Conservation (phyloP, 2,797 vertebrate species). For the Periophthalmus magnuspinnatus region DNA sequence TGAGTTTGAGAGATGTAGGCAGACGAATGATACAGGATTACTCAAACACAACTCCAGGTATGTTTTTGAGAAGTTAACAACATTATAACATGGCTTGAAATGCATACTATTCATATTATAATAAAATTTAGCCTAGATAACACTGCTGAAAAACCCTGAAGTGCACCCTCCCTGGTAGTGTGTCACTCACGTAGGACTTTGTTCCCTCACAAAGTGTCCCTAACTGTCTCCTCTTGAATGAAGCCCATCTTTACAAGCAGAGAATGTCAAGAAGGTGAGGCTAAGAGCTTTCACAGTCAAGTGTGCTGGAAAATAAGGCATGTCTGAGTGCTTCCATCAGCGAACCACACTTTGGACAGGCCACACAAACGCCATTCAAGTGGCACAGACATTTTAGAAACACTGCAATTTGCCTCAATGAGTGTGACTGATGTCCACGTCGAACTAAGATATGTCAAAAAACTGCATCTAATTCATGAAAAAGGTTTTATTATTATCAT, state of each 20-base stretch:
- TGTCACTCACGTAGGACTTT: constrained; percentile 52
- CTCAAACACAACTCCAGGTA: too few species aligned
- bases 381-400: constrained; percentile 62
- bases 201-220: constrained; percentile 43
- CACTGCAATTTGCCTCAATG: constrained; percentile 55
- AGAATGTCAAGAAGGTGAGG: constrained; percentile 70
- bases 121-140: background rate
- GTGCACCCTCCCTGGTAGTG: background rate
- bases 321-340: constrained; percentile 66
- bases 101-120: background rate
- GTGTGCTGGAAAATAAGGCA: constrained; percentile 65
- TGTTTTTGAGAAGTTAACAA: too few species aligned
- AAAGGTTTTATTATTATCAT: background rate
- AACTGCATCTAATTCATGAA: background rate
- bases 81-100: too few species aligned
- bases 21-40: too few species aligned
- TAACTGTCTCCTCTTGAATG: constrained; percentile 57
- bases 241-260: constrained; percentile 60
- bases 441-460: constrained; percentile 17
- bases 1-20: too few species aligned
- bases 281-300: constrained; percentile 66
- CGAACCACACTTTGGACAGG: constrained; percentile 39
- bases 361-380: constrained; percentile 58
- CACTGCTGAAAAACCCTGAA: background rate
- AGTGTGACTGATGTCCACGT: constrained; percentile 23